Conservation (phyloP, 1,140 invertebrate genomes). For the Scaptomyza montana region DNA sequence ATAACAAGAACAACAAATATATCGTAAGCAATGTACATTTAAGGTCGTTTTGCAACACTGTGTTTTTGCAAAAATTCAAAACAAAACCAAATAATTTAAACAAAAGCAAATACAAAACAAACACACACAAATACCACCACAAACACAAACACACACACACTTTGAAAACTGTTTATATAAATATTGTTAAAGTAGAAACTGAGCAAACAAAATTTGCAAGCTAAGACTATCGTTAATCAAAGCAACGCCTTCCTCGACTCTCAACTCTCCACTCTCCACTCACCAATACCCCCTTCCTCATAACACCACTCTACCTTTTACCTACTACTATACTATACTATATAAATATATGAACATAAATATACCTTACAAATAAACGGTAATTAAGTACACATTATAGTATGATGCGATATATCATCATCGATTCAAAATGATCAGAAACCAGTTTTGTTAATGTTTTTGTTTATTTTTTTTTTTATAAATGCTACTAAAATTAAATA, state of each 20-base stretch:
- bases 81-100: constrained; percentile 13
- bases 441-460: constrained; percentile 72
- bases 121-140: neutral
- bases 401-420: constrained; percentile 23
- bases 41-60: constrained; percentile 23
- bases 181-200: constrained; percentile 54
- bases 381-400: constrained; percentile 32
- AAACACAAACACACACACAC: constrained; percentile 29
- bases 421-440: constrained; percentile 33
- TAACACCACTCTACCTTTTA: constrained; percentile 6
- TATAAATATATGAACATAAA: constrained; percentile 17
- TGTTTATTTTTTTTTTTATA: constrained; percentile 53
- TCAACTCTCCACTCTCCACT: neutral
- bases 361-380: constrained; percentile 11
- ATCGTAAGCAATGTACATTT: neutral
- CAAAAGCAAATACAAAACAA: constrained; percentile 3
- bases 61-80: too few species aligned
- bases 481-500: constrained; percentile 47
- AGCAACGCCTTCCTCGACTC: too few species aligned
- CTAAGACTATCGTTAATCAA: neutral
- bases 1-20: neutral
- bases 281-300: constrained; percentile 1
- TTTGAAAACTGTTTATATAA: constrained; percentile 10
- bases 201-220: constrained; percentile 29
- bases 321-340: constrained; percentile 12